These are phyloP conservation scores for Caenorhabditis angaria DNA, from an alignment of 2,888 invertebrate species.

Conservation along the genomic window DNA sequence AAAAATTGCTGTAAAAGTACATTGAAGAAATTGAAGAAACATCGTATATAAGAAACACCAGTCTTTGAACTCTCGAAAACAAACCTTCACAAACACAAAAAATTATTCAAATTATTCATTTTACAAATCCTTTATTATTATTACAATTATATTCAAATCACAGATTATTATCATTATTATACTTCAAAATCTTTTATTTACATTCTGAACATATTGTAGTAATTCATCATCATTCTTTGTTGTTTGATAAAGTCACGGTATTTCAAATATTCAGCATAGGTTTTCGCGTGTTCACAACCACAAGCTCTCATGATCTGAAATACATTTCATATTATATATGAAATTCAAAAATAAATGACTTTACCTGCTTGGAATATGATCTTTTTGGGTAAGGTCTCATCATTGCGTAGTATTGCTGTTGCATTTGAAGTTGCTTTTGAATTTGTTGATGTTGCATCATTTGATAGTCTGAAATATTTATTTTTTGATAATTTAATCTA, in stretches of 20 bases:
- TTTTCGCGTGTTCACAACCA: constrained; percentile 31
- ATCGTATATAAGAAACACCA: too few relatives aligned
- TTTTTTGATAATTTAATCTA: constrained; percentile 18
- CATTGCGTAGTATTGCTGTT: background rate
- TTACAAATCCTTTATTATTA: too few relatives aligned
- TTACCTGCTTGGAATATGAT: background rate
- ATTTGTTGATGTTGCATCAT: background rate
- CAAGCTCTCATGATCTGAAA: constrained; percentile 33
- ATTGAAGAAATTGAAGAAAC: too few relatives aligned
- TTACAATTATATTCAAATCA: too few relatives aligned
- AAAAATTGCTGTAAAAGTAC: too few relatives aligned
- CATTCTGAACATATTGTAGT: constrained; percentile 12
- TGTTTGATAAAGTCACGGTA: background rate
- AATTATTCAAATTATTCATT: too few relatives aligned
- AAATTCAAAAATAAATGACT: constrained; percentile 17
- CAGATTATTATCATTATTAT: too few relatives aligned
- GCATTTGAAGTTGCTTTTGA: constrained; percentile 10
- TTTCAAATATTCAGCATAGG: constrained; percentile 32
- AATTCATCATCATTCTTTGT: background rate
- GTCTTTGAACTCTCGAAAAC: too few relatives aligned
- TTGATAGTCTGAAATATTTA: background rate
- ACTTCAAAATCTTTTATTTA: background rate
- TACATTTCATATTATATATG: background rate
- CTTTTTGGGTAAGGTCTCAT: background rate
- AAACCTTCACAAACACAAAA: too few relatives aligned